These are phyloP conservation scores for Struthidea cinerea DNA, from an alignment of 2,113 vertebrate genomes.

Conservation along the genomic window DNA sequence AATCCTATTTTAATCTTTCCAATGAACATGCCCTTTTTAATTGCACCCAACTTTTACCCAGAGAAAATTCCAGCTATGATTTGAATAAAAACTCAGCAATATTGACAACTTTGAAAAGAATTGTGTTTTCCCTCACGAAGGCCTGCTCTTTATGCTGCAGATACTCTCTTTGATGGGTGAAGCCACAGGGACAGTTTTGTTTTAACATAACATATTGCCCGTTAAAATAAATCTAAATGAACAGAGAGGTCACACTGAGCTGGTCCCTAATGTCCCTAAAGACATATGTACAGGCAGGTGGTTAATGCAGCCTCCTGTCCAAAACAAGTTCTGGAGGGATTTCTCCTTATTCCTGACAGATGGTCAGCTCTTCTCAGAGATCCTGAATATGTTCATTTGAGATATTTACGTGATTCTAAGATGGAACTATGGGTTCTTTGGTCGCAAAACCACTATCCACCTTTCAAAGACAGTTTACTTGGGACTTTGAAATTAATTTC, in stretches of 20 bases:
- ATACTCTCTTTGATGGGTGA: background rate
- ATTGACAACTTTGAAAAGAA: background rate
- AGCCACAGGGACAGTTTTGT: constrained; percentile 29
- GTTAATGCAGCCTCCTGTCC: background rate
- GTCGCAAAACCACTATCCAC: background rate
- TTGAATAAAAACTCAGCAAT: background rate
- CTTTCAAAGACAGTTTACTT: background rate
- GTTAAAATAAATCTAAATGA: constrained; percentile 61
- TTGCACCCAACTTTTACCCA: background rate
- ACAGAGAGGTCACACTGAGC: constrained; percentile 1
- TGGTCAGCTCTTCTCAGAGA: constrained; percentile 2
- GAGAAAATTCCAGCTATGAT: background rate
- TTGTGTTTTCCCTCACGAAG: background rate
- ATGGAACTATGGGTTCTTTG: background rate
- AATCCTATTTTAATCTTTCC: background rate
- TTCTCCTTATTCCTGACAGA: constrained; percentile 35
- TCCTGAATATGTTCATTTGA: background rate
- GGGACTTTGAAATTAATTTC: background rate
- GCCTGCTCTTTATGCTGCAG: background rate
- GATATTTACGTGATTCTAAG: background rate
- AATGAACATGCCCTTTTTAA: background rate
- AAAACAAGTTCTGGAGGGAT: constrained; percentile 45
- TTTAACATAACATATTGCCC: constrained; percentile 10
- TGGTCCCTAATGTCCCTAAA: constrained; percentile 17
- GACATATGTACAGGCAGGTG: constrained; percentile 45